Evolutionary conservation across 92 coral and sea anemone species (phyloP), one percentile per base, ranked within the genome.

Genomic region (Zoanthus gigantus): DNA sequence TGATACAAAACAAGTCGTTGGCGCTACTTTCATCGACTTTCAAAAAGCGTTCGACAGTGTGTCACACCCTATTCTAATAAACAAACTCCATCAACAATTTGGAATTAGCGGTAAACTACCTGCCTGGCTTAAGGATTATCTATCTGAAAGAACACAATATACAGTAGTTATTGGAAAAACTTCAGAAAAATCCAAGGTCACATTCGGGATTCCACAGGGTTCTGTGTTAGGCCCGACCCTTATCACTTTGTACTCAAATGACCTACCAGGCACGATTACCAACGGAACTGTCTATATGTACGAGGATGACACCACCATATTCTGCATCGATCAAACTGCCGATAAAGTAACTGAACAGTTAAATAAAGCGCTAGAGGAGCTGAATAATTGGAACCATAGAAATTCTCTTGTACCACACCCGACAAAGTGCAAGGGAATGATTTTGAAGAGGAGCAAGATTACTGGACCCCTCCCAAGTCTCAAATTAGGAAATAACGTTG

Each of bases 21-120:
- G 88, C 50, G 84, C 76, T 50, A 29, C 71, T 30, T 90, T 87
- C 37, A 76, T 87, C 50, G 88, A 87, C 45, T 87, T 87, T 57
- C 85, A 87, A 77, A 90, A 87, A 78, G 88, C 93, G 60, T 91
- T 87, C 77, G 85, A 87, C 86, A 87, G 85, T 71, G 57, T 91
- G 56, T 82, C 86, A 5, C 93, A 91, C 72, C 71, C 45, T 72
- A 65, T 82, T 71, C 87, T 91, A 54, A 53, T 83, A 60, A 31
- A 74, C n/a, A 91, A 91, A 72, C 88, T 91, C 52, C 76, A 91
- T 58, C 90, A 83, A 15, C 4, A 83, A 15, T 29, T 78, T 48
- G 88, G 90, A 54, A 80, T 90, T 44, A 79, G 75, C 54, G 90
- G 90, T 60, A 87, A 90, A 32, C 71, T 91, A 77, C 72, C 83